These are phyloP conservation scores for Cavia porcellus DNA, from an alignment of 2,113 vertebrate species.

Conservation along the genomic window DNA sequence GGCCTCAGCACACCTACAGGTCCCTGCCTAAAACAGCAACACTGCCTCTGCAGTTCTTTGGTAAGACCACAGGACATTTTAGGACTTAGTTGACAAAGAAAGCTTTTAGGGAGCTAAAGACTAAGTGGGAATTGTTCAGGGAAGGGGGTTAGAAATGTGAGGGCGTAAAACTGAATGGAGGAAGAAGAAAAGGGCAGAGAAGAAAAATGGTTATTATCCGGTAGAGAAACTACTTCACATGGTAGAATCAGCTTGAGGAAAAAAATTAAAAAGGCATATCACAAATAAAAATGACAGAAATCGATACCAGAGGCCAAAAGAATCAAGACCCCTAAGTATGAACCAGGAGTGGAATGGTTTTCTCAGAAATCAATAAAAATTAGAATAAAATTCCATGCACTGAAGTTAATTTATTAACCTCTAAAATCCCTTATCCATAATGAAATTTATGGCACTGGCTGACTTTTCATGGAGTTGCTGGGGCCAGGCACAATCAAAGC, in stretches of 20 bases:
- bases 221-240: not conserved
- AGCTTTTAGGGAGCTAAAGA: not conserved
- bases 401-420: constrained; percentile 48
- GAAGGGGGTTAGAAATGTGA: constrained; percentile 11
- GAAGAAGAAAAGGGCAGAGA: not conserved
- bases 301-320: not conserved
- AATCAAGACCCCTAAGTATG: not conserved
- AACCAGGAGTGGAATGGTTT: not conserved
- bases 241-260: not conserved
- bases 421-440: constrained; percentile 63
- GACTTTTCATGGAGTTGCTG: constrained; percentile 26
- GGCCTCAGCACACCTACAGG: not conserved
- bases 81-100: not conserved
- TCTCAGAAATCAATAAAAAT: not conserved
- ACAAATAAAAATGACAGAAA: constrained; percentile 39
- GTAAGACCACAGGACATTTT: not conserved
- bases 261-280: not conserved
- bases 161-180: not conserved
- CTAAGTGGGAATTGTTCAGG: not conserved
- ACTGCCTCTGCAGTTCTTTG: not conserved
- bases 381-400: constrained; percentile 19
- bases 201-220: constrained; percentile 4
- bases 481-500: constrained; percentile 35
- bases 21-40: not conserved
- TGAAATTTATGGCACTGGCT: constrained; percentile 20